phyloP scores from a whole-genome alignment of 2,888 invertebrate genomes.

The Subacronicta megacephala region DNA sequence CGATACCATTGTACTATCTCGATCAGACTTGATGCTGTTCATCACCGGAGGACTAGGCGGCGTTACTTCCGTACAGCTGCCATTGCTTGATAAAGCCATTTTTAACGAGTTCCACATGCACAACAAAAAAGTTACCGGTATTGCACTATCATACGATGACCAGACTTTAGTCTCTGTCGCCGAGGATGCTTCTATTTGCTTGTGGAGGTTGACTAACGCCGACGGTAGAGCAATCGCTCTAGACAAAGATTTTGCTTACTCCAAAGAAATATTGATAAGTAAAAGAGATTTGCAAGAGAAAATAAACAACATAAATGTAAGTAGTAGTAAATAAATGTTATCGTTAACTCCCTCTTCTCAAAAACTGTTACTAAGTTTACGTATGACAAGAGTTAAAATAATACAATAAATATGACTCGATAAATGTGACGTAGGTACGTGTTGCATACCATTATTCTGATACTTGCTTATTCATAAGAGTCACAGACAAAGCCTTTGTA shows the following conservation, averaged over 20 bases:
- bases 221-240: conserved; percentile 92
- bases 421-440: conserved; percentile 10
- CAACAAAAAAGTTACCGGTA: conserved; percentile 86
- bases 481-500: conserved; percentile 35
- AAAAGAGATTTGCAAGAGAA: conserved; percentile 94
- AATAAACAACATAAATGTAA: conserved; percentile 88
- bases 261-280: conserved; percentile 95
- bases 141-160: conserved; percentile 94
- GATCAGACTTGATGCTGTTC: conserved; percentile 95
- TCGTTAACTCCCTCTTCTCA: no score
- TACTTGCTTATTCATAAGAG: conserved; percentile 32
- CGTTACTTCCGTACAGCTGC: conserved; percentile 94
- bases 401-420: conserved; percentile 3
- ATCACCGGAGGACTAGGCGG: conserved; percentile 94
- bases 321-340: conserved; percentile 48
- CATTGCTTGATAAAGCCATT: conserved; percentile 91
- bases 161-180: conserved; percentile 93
- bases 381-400: no score
- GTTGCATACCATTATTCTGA: conserved; percentile 15
- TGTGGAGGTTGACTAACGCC: conserved; percentile 95
- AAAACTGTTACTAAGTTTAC: no score
- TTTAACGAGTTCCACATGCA: conserved; percentile 88
- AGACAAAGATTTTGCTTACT: conserved; percentile 93
- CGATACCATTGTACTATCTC: conserved; percentile 92
- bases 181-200: conserved; percentile 93